These are phyloP conservation scores for Polypedilum pembai DNA, from an alignment of 1,140 invertebrate species.

Conservation along the genomic window DNA sequence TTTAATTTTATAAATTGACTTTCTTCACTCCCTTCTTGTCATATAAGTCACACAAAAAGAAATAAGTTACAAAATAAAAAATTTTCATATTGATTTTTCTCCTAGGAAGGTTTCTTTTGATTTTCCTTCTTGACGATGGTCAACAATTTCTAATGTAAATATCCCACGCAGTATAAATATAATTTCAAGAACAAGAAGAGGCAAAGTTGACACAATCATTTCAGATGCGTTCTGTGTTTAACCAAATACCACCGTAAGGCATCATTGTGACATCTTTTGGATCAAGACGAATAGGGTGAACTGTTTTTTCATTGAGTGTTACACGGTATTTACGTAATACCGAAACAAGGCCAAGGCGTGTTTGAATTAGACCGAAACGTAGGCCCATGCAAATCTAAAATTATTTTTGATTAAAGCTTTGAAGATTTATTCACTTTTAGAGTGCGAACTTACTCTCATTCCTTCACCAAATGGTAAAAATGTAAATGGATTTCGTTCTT, in stretches of 20 bases:
- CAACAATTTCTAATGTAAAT: too few relatives aligned
- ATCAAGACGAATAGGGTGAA: constrained; percentile 15
- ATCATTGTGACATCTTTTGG: constrained; percentile 19
- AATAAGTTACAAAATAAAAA: too few relatives aligned
- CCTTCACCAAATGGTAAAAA: constrained; percentile 47
- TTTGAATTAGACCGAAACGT: constrained; percentile 43
- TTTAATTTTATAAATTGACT: too few relatives aligned
- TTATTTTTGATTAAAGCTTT: constrained; percentile 30
- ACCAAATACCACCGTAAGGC: background rate
- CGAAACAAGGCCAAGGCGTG: constrained; percentile 42
- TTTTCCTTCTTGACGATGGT: too few relatives aligned
- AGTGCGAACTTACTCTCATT: constrained; percentile 49
- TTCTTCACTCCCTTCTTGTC: too few relatives aligned
- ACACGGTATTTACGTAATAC: constrained; percentile 38
- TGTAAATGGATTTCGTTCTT: constrained; percentile 37
- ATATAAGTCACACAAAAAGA: too few relatives aligned
- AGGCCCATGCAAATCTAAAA: constrained; percentile 51
- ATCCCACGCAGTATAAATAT: too few relatives aligned
- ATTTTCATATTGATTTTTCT: too few relatives aligned
- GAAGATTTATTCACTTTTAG: constrained; percentile 32
- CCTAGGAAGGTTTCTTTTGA: too few relatives aligned
- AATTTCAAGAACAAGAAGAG: too few relatives aligned
- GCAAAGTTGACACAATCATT: background rate
- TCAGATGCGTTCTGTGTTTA: background rate
- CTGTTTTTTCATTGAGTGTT: background rate